These are phyloP conservation scores for Carollia perspicillata DNA, from an alignment of 2,113 vertebrate species.

Conservation along the genomic window DNA sequence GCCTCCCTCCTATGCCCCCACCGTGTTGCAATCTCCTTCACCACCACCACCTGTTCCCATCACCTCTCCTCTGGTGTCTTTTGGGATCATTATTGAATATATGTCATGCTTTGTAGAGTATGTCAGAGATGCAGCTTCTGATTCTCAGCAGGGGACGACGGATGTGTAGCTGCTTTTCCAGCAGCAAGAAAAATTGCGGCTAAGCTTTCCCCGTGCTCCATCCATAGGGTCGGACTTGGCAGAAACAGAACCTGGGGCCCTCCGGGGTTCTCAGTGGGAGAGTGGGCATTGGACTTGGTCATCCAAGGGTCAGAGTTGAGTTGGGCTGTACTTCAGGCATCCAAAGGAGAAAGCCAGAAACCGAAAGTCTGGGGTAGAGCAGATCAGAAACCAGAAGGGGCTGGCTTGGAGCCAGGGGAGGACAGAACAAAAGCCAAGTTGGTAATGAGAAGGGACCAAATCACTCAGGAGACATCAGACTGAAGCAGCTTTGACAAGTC, in stretches of 20 bases:
- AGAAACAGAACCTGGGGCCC: neutral
- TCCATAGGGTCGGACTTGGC: neutral
- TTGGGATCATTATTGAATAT: neutral
- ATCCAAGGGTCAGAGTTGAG: neutral
- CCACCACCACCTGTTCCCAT: neutral
- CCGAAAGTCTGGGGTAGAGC: neutral
- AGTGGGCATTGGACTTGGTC: neutral
- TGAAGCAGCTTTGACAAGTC: neutral
- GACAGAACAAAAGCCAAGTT: conserved; percentile 12
- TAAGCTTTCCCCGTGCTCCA: neutral
- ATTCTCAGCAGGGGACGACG: neutral
- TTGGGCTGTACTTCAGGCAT: neutral
- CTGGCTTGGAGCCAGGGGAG: neutral
- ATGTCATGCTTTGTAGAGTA: neutral
- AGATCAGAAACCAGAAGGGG: conserved; percentile 8
- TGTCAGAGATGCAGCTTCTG: neutral
- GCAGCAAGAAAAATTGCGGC: neutral
- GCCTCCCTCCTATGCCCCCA: neutral
- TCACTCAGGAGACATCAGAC: neutral
- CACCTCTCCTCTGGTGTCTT: neutral
- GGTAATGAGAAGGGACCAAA: neutral
- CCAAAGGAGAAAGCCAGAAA: neutral
- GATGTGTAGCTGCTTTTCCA: neutral
- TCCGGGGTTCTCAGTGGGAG: neutral
- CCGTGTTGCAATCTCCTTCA: neutral